Evolutionary conservation across 2,888 invertebrate genomes (phyloP).

Genomic region (Nebria salina): DNA sequence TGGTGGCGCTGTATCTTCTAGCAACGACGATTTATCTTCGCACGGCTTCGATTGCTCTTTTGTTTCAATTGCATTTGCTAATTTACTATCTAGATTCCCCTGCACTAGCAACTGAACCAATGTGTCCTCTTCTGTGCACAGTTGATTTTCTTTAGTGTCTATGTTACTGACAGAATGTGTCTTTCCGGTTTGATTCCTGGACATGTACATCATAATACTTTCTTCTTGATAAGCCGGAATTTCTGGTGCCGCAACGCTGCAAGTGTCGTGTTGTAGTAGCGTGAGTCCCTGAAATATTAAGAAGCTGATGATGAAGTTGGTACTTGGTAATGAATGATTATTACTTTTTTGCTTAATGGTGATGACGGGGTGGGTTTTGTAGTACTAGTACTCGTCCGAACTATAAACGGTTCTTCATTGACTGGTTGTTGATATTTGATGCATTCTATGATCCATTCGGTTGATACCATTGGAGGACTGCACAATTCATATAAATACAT

Average conservation of each 20-base stretch:
- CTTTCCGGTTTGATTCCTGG: constrained; percentile 24
- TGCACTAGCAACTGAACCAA: constrained; percentile 53
- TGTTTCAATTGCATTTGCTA: constrained; percentile 8
- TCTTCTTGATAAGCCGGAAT: constrained; percentile 49
- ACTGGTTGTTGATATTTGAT: constrained; percentile 70
- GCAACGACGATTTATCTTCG: constrained; percentile 47
- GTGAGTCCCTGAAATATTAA: constrained; percentile 26
- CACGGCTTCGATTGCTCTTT: constrained; percentile 24
- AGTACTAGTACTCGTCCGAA: constrained; percentile 44
- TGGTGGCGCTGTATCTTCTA: constrained; percentile 47
- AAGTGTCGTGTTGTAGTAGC: constrained; percentile 25
- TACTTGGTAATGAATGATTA: constrained; percentile 3
- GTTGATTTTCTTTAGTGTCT: neutral
- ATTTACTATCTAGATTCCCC: constrained; percentile 44
- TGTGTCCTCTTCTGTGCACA: constrained; percentile 53
- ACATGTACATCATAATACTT: constrained; percentile 27
- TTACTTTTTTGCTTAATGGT: constrained; percentile 70
- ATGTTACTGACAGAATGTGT: neutral
- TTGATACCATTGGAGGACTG: constrained; percentile 71
- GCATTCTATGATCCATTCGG: constrained; percentile 82
- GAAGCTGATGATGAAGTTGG: neutral
- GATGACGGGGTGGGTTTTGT: constrained; percentile 64
- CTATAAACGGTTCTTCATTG: constrained; percentile 63
- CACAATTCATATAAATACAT: neutral
- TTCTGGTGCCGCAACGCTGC: constrained; percentile 27